Evolutionary conservation across 30 jellyfish, hydroid and myxozoan species (phyloP).

Genomic region (Turritopsis dohrnii): DNA sequence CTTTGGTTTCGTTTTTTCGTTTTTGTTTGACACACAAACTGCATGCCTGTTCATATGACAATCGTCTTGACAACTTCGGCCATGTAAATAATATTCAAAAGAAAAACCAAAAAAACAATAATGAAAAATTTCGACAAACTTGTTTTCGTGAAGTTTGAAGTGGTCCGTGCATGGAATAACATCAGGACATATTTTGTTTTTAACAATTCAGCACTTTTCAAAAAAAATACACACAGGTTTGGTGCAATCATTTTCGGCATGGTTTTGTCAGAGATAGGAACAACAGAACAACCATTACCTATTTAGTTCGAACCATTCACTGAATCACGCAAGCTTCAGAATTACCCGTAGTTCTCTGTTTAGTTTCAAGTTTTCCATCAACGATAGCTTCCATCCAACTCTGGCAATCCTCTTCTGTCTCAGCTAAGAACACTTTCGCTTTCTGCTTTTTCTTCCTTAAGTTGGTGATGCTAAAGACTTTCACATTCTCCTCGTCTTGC

Average conservation of each 20-base stretch:
- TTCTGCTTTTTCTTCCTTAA: conserved; percentile 2
- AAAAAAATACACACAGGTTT: too few relatives aligned
- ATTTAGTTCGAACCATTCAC: background rate
- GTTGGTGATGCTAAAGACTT: conserved; percentile 3
- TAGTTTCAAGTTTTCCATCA: conserved; percentile 16
- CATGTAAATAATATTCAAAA: too few relatives aligned
- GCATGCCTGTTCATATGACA: background rate
- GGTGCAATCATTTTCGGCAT: too few relatives aligned
- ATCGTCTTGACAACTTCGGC: background rate
- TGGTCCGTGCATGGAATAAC: too few relatives aligned
- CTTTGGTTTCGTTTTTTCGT: too few relatives aligned
- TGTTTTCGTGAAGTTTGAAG: too few relatives aligned
- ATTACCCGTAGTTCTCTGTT: background rate
- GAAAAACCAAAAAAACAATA: background rate
- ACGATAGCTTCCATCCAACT: conserved; percentile 21
- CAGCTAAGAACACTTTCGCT: background rate
- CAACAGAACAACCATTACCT: background rate
- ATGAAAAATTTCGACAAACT: too few relatives aligned
- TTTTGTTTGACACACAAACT: background rate
- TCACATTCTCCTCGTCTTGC: conserved; percentile 6
- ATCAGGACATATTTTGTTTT: too few relatives aligned
- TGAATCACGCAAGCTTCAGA: conserved; percentile 26
- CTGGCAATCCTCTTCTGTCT: conserved; percentile 17
- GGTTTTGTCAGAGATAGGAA: background rate
- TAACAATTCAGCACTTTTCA: too few relatives aligned